Evolutionary conservation across 2,888 invertebrate species (phyloP).

Genomic region (Zootermopsis nevadensis): DNA sequence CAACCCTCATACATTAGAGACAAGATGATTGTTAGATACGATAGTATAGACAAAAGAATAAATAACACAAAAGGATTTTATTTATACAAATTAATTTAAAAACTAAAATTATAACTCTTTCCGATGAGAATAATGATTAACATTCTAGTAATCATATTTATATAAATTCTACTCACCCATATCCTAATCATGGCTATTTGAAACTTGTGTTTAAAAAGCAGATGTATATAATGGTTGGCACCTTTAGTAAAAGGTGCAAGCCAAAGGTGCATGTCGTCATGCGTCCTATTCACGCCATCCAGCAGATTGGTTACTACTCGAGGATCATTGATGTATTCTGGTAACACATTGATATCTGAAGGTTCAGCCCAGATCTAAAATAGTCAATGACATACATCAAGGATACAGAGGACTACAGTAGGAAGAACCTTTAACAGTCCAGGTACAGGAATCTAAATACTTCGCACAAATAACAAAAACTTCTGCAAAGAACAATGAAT

Average conservation of each 20-base stretch:
- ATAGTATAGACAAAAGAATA: too few relatives aligned
- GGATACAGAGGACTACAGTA: background rate
- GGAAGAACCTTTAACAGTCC: too few relatives aligned
- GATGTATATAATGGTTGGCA: constrained; percentile 70
- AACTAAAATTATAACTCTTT: too few relatives aligned
- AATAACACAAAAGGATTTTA: too few relatives aligned
- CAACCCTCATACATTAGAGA: too few relatives aligned
- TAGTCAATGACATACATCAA: background rate
- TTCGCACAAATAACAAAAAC: too few relatives aligned
- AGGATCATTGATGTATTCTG: constrained; percentile 74
- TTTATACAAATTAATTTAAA: too few relatives aligned
- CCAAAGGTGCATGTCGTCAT: constrained; percentile 85
- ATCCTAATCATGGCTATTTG: constrained; percentile 74
- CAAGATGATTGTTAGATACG: too few relatives aligned
- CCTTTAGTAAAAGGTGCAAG: constrained; percentile 72
- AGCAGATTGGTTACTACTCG: constrained; percentile 72
- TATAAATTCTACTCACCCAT: constrained; percentile 68
- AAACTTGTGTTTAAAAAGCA: constrained; percentile 67
- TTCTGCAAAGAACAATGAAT: too few relatives aligned
- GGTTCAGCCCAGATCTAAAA: constrained; percentile 68
- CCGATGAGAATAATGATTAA: too few relatives aligned
- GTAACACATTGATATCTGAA: constrained; percentile 72
- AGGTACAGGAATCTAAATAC: too few relatives aligned
- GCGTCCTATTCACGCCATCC: constrained; percentile 78
- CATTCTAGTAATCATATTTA: background rate